Evolutionary conservation across 1,140 invertebrate species (phyloP).

Genomic region (Homalodisca vitripennis): DNA sequence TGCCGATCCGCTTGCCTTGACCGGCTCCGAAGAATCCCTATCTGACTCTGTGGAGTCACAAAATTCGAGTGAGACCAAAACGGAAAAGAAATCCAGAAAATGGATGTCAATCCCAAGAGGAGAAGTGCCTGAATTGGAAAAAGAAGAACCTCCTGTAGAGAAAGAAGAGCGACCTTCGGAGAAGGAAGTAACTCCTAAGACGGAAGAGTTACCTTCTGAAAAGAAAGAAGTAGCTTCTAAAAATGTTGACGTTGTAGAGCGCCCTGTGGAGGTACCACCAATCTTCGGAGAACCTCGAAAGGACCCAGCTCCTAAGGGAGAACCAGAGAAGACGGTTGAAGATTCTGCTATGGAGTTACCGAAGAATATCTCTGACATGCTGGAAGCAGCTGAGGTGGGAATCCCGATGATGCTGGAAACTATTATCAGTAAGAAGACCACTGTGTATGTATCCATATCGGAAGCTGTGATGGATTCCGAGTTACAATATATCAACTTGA

Average conservation of each 20-base stretch:
- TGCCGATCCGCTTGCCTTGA: too few relatives aligned
- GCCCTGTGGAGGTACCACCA: background rate
- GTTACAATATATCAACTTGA: conserved; percentile 1
- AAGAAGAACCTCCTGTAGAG: background rate
- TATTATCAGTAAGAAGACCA: conserved; percentile 19
- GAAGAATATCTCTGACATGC: background rate
- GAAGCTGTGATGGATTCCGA: background rate
- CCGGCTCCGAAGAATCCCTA: too few relatives aligned
- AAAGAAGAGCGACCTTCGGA: background rate
- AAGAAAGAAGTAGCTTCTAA: background rate
- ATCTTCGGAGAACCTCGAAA: background rate
- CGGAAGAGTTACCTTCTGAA: too few relatives aligned
- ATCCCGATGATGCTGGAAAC: background rate
- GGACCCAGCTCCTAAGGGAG: too few relatives aligned
- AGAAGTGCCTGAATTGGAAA: background rate
- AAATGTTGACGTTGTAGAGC: too few relatives aligned
- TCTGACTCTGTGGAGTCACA: too few relatives aligned
- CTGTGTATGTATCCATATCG: conserved; percentile 13
- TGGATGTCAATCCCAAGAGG: background rate
- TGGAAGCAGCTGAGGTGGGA: conserved; percentile 3
- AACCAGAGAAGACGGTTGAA: background rate
- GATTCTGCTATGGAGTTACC: background rate
- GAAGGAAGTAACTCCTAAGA: too few relatives aligned
- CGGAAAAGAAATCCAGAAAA: conserved; percentile 6
- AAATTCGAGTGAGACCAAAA: too few relatives aligned